Base-by-base conservation (phyloP, 2,113 vertebrate species). In the Corythoichthys haematopterus region DNA sequence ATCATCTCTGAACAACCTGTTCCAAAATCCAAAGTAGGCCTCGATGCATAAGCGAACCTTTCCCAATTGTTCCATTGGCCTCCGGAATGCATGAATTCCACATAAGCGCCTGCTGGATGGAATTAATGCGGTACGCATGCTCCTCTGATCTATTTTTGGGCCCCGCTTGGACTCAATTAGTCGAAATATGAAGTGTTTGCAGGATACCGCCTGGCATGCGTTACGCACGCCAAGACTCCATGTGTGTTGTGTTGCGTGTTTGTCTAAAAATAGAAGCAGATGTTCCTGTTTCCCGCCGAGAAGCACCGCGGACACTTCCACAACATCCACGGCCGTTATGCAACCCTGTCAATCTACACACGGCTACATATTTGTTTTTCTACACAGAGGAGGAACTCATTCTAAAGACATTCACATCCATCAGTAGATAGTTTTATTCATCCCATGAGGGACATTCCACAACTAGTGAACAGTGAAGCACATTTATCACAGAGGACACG, bases 211-310 rank as follows among this genome's bases (percentile, higher is more conserved):
- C 74, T 59, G 28, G 38, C 79, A 84, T 81, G 74, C 80, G 69
- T 83, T 87, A 81, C 46, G 66, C 56, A 52, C 85, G 77, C 72
- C n/a, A 67, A 52, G 71, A 75, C 62, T 45, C 45, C 55, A 63
- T 13, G 51, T 61, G 10, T 60, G 60, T 63, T 55, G 43, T 64
- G 62, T 63, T 50, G 64, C 57, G 10, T 15, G 37, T 55, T 56
- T 65, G n/a, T 84, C 81, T 78, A 87, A 83, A 83, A 89, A 88
- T 86, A 87, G 80, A 35, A 76, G 61, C 80, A 84, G 66, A 80
- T 83, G 84, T 78, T 88, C 80, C 61, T 56, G 66, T 83, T 84
- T 64, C 80, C 78, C 69, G 74, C 76, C 55, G 81, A 69, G 80
- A 78, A 45, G 50, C 46, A 0, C 68, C 62, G 71, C 43, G 59